Percentiles rank a stretch among this genome's conserved stretches.
These are phyloP conservation scores for Crotophaga sulcirostris DNA, from an alignment of 2,113 vertebrate genomes.

Conservation along the genomic window DNA sequence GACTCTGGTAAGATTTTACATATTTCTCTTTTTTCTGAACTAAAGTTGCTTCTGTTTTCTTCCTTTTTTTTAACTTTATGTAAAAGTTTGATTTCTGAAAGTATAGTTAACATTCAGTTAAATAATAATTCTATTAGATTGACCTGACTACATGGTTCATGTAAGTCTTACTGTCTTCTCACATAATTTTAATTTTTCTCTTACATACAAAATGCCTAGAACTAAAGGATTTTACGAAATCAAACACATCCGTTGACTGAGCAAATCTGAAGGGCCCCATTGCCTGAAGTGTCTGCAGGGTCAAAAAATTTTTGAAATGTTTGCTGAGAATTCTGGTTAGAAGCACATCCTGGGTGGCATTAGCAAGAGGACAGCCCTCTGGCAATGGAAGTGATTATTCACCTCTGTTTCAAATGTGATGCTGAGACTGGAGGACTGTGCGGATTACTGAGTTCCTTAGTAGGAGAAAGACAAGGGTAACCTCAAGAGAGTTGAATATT, in stretches of 20 bases:
- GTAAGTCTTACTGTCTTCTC: background rate
- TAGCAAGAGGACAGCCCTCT: background rate
- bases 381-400: background rate
- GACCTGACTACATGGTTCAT: background rate
- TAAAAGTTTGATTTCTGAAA: background rate
- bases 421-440: background rate
- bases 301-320: background rate
- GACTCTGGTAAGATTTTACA: background rate
- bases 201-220: background rate
- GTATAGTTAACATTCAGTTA: background rate
- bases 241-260: background rate
- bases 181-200: background rate
- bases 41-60: background rate
- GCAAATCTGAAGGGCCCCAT: fast-evolving
- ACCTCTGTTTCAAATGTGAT: background rate
- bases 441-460: background rate
- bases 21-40: background rate
- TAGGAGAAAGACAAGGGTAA: background rate
- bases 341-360: background rate
- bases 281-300: background rate
- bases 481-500: fast-evolving
- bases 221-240: background rate
- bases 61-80: background rate
- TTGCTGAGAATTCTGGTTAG: background rate
- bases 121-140: background rate